These are phyloP conservation scores for Ciconia stormi DNA, from an alignment of 2,113 vertebrate genomes.

Conservation along the genomic window DNA sequence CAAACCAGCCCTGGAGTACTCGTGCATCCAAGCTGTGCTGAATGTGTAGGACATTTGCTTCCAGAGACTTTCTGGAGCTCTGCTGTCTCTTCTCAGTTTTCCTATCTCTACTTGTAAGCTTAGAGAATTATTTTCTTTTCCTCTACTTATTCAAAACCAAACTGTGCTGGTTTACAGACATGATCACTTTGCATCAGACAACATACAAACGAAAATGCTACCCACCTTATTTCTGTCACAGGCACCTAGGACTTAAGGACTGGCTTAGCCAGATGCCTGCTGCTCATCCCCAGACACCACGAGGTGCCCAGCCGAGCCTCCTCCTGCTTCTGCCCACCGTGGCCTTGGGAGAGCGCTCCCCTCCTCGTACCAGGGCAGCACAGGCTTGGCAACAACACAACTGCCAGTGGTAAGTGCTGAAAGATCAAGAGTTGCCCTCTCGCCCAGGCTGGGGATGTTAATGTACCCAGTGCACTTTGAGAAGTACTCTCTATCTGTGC, in stretches of 20 bases:
- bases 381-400: background rate
- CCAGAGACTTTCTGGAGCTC: background rate
- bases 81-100: background rate
- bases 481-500: background rate
- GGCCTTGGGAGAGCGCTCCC: background rate
- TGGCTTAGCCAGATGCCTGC: background rate
- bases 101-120: background rate
- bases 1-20: background rate
- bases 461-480: background rate
- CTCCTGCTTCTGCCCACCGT: background rate
- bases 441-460: background rate
- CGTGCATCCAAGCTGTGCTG: background rate
- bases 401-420: background rate
- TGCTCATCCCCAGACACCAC: background rate
- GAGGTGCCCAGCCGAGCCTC: background rate
- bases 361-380: accelerated
- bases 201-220: background rate
- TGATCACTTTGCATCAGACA: background rate
- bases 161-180: background rate
- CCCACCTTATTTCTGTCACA: background rate
- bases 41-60: background rate
- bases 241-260: background rate
- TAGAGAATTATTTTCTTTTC: background rate
- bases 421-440: background rate
- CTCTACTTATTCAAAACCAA: background rate